Base-by-base conservation (phyloP, 2,888 invertebrate species). In the Oxycera nigricornis region DNA sequence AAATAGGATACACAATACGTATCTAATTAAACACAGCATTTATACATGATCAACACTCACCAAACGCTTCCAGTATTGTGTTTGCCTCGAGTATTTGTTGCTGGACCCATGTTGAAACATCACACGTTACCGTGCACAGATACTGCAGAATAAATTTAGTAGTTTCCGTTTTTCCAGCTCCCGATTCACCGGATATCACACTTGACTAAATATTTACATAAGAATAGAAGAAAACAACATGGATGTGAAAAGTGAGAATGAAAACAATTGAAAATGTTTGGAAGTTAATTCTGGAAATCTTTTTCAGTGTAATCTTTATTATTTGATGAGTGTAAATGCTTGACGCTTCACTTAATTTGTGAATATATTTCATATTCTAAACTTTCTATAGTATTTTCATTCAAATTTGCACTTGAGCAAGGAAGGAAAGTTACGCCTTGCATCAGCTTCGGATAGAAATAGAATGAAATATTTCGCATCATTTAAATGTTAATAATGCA, bases 21-120 rank as follows among this genome's bases (percentile, higher is more conserved):
- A 14, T 46, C 46, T 46, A 2, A 46, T 46, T 17, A 46, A 46
- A n/a, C 46, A 46, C 11, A 7, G 14, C 17, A 46, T 14, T 46
- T 46, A 3, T 2, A 17, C 17, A 46, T 46, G 17, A 46, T n/a
- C 6, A 46, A 46, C 46, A 82, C 87, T 88, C 87, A 94, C 96
- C 96, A 83, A 96, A 96, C 41, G 96, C 95, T 86, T 96, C 96
- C 61, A 96, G 87, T 78, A 96, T 95, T 14, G 95, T 96, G 83
- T 96, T 96, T 4, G 96, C 96, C 84, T 96, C 96, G 26, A 96
- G 88, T 80, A 96, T 96, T 87, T 96, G 96, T 83, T 96, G 95
- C 82, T 96, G 95, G n/a, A 96, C 94, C 96, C 96, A 96, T 0
- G 95, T 93, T 76, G 92, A 92, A 39, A 92, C 91, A 80, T 92